These are phyloP conservation scores for Masnerella sp. DNA, from an alignment of 2,888 invertebrate genomes.

Conservation along the genomic window DNA sequence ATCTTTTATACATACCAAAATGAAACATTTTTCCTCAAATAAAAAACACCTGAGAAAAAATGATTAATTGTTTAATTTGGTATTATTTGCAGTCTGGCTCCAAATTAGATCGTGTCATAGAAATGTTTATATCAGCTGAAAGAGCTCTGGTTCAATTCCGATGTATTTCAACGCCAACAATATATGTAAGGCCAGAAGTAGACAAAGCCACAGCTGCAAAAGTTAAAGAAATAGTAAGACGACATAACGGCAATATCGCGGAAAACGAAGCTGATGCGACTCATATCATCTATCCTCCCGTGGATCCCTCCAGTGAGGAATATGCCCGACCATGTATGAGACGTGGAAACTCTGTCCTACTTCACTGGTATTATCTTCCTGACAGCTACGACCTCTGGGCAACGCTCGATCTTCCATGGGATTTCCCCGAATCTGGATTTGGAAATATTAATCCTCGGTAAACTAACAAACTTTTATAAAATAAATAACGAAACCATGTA, in stretches of 20 bases:
- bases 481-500: no score
- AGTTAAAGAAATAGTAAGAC: constrained; percentile 91
- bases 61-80: no score
- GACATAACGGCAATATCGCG: constrained; percentile 87
- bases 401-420: constrained; percentile 75
- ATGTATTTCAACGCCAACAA: constrained; percentile 86
- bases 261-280: constrained; percentile 94
- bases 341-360: constrained; percentile 88
- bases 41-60: no score
- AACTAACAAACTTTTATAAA: no score
- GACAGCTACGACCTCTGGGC: constrained; percentile 95
- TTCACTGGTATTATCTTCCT: constrained; percentile 98
- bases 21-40: no score
- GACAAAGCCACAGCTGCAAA: constrained; percentile 89
- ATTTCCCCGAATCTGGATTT: constrained; percentile 72
- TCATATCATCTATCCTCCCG: constrained; percentile 92
- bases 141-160: constrained; percentile 90
- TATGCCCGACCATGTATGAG: constrained; percentile 92
- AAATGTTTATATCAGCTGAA: constrained; percentile 95
- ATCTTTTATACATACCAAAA: no score
- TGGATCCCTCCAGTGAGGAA: constrained; percentile 92
- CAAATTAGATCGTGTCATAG: constrained; percentile 93
- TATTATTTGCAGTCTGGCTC: constrained; percentile 85
- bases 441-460: constrained; percentile 67
- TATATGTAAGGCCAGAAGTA: constrained; percentile 90